A percentile compares a stretch with the other conserved stretches of the same genome.
phyloP scores from a whole-genome alignment of 2,888 invertebrate species.

The Agonopterix arenella region DNA sequence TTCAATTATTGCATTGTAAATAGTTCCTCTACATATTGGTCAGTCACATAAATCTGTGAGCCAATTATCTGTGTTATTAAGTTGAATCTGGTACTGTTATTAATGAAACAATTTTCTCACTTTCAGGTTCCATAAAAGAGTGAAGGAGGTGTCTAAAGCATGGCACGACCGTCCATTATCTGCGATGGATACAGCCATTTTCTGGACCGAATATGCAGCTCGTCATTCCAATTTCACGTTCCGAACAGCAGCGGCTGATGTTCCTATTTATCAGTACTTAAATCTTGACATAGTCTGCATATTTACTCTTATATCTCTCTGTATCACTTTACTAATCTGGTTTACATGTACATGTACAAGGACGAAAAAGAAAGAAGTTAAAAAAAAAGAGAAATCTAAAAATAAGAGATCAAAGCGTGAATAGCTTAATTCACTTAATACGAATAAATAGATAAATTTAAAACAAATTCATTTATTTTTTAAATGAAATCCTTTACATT shows the following conservation, averaged over 20 bases:
- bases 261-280: slow-evolving; percentile 71
- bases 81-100: no score
- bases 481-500: neutral
- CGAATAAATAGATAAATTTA: no score
- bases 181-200: slow-evolving; percentile 77
- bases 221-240: slow-evolving; percentile 64
- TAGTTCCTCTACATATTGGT: no score
- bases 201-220: slow-evolving; percentile 80
- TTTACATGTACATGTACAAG: neutral
- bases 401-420: slow-evolving; percentile 27
- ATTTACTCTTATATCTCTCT: neutral
- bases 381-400: slow-evolving; percentile 12
- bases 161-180: slow-evolving; percentile 78
- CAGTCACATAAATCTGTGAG: no score
- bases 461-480: neutral
- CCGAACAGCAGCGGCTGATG: slow-evolving; percentile 70
- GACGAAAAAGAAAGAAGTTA: slow-evolving; percentile 9
- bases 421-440: neutral
- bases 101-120: neutral
- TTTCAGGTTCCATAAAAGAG: slow-evolving; percentile 59
- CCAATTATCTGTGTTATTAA: no score
- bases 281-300: slow-evolving; percentile 46
- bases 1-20: no score
- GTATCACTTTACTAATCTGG: neutral
- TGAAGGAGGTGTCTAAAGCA: slow-evolving; percentile 63